Evolutionary conservation across 2,797 vertebrate species (phyloP).

Genomic region (Takifugu rubripes): DNA sequence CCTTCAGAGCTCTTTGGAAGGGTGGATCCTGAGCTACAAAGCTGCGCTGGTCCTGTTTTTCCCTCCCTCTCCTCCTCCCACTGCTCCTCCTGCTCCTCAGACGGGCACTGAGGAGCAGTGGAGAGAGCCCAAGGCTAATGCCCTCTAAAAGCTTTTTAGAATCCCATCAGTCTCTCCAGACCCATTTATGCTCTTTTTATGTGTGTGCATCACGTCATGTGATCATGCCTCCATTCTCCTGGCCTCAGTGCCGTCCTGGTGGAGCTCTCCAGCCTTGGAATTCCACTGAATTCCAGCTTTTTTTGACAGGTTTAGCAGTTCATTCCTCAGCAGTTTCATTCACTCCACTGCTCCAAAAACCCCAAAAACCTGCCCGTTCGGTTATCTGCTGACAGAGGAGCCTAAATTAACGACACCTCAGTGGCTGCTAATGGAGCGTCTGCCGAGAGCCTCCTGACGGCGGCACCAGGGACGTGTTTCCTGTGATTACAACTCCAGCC

Average conservation of each 20-base stretch:
- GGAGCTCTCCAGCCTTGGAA: conserved; percentile 12
- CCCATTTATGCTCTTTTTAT: conserved; percentile 71
- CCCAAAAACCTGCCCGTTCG: background rate
- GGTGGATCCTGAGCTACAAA: conserved; percentile 75
- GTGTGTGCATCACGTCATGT: conserved; percentile 66
- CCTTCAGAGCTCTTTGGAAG: conserved; percentile 74
- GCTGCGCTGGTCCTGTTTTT: conserved; percentile 54
- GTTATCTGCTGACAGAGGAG: conserved; percentile 36
- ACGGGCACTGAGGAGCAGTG: conserved; percentile 75
- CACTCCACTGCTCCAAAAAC: no score
- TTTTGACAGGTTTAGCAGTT: background rate
- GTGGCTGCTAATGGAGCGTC: conserved; percentile 45
- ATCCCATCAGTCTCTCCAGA: conserved; percentile 74
- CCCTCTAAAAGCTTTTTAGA: conserved; percentile 81
- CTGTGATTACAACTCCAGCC: conserved; percentile 23
- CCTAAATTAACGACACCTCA: conserved; percentile 40
- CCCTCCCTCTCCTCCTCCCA: conserved; percentile 48
- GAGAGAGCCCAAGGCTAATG: conserved; percentile 77
- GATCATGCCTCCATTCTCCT: conserved; percentile 59
- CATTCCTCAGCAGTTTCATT: no score
- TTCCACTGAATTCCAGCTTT: no score
- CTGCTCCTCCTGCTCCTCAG: conserved; percentile 54
- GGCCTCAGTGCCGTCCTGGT: conserved; percentile 44
- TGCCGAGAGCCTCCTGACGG: conserved; percentile 34
- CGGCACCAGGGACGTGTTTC: conserved; percentile 35